Percentiles rank a stretch among this genome's conserved stretches.
Conservation (phyloP, 2,113 vertebrate genomes). For the Scomber scombrus region DNA sequence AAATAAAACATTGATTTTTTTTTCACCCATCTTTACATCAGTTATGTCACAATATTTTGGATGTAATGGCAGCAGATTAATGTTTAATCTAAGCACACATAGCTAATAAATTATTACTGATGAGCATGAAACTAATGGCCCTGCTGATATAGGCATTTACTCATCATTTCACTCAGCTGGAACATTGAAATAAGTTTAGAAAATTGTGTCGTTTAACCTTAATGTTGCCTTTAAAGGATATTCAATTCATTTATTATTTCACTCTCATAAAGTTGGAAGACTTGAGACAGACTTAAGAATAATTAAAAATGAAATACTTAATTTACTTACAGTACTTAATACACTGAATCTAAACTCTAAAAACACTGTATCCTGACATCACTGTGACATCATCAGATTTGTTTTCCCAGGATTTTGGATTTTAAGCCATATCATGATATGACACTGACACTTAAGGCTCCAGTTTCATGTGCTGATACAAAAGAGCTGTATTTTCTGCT, state of each 20-base stretch:
- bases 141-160: constrained; percentile 6
- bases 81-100: constrained; percentile 32
- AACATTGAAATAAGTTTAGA: constrained; percentile 1
- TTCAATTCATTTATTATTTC: neutral
- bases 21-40: neutral
- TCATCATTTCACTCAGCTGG: constrained; percentile 18
- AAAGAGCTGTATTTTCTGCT: constrained; percentile 26
- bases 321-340: too few species aligned
- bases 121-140: constrained; percentile 32
- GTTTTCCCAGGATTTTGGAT: neutral
- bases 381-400: too few species aligned
- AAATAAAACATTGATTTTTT: neutral
- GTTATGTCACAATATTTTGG: constrained; percentile 43
- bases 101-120: constrained; percentile 52
- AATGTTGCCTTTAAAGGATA: neutral
- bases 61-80: constrained; percentile 14
- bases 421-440: constrained; percentile 16
- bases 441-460: constrained; percentile 3
- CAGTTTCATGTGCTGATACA: constrained; percentile 5
- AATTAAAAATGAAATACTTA: neutral
- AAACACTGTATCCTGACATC: neutral
- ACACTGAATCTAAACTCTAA: neutral
- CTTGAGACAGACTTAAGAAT: neutral
- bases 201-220: neutral
- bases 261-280: neutral